Evolutionary conservation across 2,797 vertebrate species (phyloP).

Genomic region (Melanotaenia boesemani): DNA sequence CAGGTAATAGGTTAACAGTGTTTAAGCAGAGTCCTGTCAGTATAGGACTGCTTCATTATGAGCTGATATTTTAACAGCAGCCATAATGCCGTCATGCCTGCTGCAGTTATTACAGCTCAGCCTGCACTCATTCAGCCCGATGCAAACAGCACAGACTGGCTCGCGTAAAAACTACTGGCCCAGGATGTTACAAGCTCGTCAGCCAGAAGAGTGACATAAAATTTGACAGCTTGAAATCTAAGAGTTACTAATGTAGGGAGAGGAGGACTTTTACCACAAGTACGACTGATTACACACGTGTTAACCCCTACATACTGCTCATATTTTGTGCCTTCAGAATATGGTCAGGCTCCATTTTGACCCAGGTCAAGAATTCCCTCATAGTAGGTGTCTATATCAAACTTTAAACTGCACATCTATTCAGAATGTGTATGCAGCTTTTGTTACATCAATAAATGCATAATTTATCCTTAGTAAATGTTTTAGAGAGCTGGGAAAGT

Average conservation of each 20-base stretch:
- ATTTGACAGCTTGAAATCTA: constrained; percentile 57
- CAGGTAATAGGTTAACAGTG: constrained; percentile 25
- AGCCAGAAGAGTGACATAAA: constrained; percentile 47
- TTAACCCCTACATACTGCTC: neutral
- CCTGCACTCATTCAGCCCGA: constrained; percentile 7
- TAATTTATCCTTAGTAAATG: too few species aligned
- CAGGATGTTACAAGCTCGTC: constrained; percentile 42
- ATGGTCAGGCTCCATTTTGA: too few species aligned
- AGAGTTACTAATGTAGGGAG: constrained; percentile 32
- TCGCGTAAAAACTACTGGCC: constrained; percentile 40
- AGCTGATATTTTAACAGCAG: constrained; percentile 47
- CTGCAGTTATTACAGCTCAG: constrained; percentile 29
- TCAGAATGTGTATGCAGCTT: too few species aligned
- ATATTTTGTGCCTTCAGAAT: too few species aligned
- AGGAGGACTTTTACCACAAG: neutral
- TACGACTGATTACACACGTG: constrained; percentile 34
- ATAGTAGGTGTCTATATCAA: too few species aligned
- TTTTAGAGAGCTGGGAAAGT: too few species aligned
- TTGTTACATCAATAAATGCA: too few species aligned
- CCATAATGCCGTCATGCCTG: constrained; percentile 20
- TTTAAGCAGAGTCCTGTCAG: constrained; percentile 23
- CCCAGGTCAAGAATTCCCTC: too few species aligned
- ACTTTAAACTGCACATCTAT: too few species aligned
- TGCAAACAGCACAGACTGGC: constrained; percentile 26
- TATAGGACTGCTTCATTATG: constrained; percentile 28